Evolutionary conservation across 2,113 vertebrate genomes (phyloP).

Genomic region (Petrocephalus zakoni): DNA sequence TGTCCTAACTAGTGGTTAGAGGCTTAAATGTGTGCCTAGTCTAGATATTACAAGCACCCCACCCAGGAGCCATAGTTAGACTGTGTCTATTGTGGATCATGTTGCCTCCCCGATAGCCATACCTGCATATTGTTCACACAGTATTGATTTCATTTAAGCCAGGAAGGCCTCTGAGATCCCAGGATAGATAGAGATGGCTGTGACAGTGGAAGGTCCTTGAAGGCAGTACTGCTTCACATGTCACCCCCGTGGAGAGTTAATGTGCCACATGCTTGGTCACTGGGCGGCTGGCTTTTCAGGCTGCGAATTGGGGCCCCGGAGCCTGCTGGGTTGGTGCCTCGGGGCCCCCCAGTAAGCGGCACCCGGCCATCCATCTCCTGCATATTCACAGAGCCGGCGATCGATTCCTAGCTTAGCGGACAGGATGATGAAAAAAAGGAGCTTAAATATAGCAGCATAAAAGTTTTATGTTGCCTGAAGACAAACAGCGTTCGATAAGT

Average conservation of each 20-base stretch:
- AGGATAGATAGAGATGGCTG: background rate
- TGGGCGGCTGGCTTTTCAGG: background rate
- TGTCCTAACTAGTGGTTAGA: background rate
- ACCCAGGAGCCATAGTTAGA: background rate
- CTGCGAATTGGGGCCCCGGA: background rate
- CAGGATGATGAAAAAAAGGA: background rate
- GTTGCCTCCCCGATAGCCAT: background rate
- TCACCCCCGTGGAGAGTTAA: background rate
- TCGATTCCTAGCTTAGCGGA: background rate
- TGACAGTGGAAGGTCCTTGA: background rate
- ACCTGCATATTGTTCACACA: background rate
- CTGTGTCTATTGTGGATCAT: background rate
- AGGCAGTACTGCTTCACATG: background rate
- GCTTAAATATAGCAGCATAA: slow-evolving; percentile 22
- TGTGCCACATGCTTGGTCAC: background rate
- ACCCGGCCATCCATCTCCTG: background rate
- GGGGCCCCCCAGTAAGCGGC: background rate
- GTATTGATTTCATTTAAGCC: slow-evolving; percentile 7
- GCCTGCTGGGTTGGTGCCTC: background rate
- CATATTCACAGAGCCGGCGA: background rate
- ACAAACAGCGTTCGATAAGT: background rate
- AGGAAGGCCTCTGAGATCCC: background rate
- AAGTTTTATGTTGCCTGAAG: slow-evolving; percentile 17
- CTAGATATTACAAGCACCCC: background rate
- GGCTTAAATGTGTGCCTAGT: background rate